A percentile compares a stretch with the other conserved stretches of the same genome.
phyloP scores from a whole-genome alignment of 2,888 invertebrate genomes.

The Sarcophaga variegata region DNA sequence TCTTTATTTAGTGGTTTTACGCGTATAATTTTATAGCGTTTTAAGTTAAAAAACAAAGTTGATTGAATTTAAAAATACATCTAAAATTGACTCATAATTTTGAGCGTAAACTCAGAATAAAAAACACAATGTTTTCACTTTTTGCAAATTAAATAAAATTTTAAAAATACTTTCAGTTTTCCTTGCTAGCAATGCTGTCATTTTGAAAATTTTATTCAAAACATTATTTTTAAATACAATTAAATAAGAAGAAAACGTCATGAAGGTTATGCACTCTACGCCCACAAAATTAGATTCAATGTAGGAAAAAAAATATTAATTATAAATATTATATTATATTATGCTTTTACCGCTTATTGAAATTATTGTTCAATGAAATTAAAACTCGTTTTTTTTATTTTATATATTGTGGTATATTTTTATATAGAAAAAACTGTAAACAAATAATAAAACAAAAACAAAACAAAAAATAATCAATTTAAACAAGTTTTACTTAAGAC shows the following conservation, averaged over 20 bases:
- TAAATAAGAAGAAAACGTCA: constrained; percentile 31
- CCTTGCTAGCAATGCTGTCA: constrained; percentile 42
- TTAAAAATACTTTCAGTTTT: constrained; percentile 41
- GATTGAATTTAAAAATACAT: too few species aligned
- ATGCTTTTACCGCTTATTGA: not conserved
- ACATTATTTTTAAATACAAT: constrained; percentile 31
- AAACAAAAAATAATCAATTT: not conserved
- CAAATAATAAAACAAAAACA: constrained; percentile 16
- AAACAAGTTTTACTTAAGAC: constrained; percentile 32
- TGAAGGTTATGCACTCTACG: constrained; percentile 62
- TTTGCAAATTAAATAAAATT: constrained; percentile 31
- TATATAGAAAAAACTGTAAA: constrained; percentile 6
- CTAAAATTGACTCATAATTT: not conserved
- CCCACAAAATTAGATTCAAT: constrained; percentile 39
- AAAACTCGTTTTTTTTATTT: constrained; percentile 17
- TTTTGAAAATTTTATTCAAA: constrained; percentile 3
- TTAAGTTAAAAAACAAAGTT: not conserved
- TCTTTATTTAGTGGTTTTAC: too few species aligned
- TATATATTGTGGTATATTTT: not conserved
- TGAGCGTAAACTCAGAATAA: not conserved
- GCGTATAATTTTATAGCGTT: too few species aligned
- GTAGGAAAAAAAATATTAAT: not conserved
- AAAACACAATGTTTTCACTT: not conserved
- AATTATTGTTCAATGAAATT: not conserved
- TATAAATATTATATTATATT: too few species aligned